phyloP scores from a whole-genome alignment of 2,888 invertebrate genomes.

The Clistopyga incitator region DNA sequence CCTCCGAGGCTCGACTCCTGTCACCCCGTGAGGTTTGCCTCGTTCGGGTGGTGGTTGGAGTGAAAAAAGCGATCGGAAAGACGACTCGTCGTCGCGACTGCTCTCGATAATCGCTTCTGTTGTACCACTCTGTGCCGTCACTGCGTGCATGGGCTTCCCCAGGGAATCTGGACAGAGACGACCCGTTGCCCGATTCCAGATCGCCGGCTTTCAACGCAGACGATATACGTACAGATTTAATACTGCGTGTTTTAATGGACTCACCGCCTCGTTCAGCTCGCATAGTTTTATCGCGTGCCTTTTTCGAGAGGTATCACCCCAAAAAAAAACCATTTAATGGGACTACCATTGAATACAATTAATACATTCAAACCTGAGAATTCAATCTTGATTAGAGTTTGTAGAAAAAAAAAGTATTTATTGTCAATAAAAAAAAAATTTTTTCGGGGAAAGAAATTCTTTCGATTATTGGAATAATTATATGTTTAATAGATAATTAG shows the following conservation, averaged over 20 bases:
- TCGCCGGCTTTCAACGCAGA: background rate
- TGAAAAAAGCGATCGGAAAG: constrained; percentile 52
- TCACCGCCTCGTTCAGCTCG: constrained; percentile 13
- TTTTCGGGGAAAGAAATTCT: too few relatives aligned
- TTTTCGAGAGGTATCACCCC: background rate
- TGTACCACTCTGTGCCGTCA: constrained; percentile 83
- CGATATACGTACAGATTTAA: background rate
- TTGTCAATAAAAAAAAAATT: too few relatives aligned
- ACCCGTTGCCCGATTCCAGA: constrained; percentile 63
- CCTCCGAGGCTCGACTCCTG: background rate
- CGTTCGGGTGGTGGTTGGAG: constrained; percentile 72
- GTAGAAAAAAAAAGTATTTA: too few relatives aligned
- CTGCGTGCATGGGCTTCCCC: constrained; percentile 73
- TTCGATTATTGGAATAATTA: too few relatives aligned
- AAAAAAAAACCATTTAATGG: too few relatives aligned
- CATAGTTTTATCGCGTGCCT: constrained; percentile 23
- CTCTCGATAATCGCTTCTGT: constrained; percentile 77
- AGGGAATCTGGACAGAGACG: constrained; percentile 71
- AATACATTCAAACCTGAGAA: too few relatives aligned
- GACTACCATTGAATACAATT: too few relatives aligned
- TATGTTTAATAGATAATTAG: too few relatives aligned
- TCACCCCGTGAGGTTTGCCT: constrained; percentile 7
- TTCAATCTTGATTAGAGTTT: too few relatives aligned
- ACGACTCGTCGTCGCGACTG: constrained; percentile 65
- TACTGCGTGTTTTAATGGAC: constrained; percentile 9